phyloP scores from a whole-genome alignment of 1,140 invertebrate genomes.

The Drosophila asahinai region DNA sequence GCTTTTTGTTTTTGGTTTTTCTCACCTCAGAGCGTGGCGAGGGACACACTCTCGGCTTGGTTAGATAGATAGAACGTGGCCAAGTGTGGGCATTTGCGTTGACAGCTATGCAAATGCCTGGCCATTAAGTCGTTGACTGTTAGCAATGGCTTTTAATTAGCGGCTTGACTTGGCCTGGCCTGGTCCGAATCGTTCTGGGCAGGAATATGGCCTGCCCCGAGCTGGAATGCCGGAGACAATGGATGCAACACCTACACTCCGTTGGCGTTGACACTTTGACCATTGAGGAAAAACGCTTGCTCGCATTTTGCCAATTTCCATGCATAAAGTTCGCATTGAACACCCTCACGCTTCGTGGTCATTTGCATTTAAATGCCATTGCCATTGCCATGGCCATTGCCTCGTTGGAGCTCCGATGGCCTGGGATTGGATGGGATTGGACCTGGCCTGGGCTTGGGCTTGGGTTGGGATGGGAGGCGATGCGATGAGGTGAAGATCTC shows the following conservation, averaged over 20 bases:
- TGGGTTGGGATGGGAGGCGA: neutral
- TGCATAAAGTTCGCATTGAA: slow-evolving; percentile 80
- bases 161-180: slow-evolving; percentile 49
- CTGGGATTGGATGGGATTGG: slow-evolving; percentile 19
- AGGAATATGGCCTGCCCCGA: neutral
- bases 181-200: slow-evolving; percentile 2
- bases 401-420: slow-evolving; percentile 3
- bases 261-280: slow-evolving; percentile 71
- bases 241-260: slow-evolving; percentile 67
- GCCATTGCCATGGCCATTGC: slow-evolving; percentile 39
- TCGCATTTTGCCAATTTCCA: slow-evolving; percentile 80
- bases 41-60: neutral
- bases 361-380: slow-evolving; percentile 82
- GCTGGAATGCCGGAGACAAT: slow-evolving; percentile 49
- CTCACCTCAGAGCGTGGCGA: slow-evolving; percentile 20
- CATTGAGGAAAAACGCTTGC: slow-evolving; percentile 74
- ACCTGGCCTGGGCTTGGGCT: slow-evolving; percentile 4
- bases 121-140: slow-evolving; percentile 79
- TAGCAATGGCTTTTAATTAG: slow-evolving; percentile 82
- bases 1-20: slow-evolving; percentile 47
- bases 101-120: slow-evolving; percentile 79
- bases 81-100: slow-evolving; percentile 78
- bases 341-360: slow-evolving; percentile 79
- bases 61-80: slow-evolving; percentile 45
- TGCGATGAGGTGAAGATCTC: slow-evolving; percentile 42